A percentile compares a stretch with the other conserved stretches of the same genome.
Evolutionary conservation across 2,797 vertebrate genomes (phyloP).

Genomic region (Hippocampus kuda): DNA sequence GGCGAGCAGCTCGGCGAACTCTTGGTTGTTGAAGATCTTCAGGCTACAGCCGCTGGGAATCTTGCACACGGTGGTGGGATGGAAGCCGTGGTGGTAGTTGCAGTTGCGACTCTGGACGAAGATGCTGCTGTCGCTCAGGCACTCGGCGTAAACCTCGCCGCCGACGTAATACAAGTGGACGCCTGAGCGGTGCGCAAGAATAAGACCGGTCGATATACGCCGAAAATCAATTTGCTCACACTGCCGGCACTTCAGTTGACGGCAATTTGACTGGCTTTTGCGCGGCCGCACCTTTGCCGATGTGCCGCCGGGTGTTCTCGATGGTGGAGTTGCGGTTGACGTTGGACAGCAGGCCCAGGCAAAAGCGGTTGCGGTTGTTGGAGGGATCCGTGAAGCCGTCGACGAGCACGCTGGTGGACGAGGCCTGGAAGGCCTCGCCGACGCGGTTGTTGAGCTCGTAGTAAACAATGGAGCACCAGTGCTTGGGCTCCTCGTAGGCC

Average conservation of each 20-base stretch:
- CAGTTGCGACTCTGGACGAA: slow-evolving; percentile 97
- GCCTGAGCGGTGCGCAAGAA: slow-evolving; percentile 49
- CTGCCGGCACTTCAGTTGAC: slow-evolving; percentile 6
- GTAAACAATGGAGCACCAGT: slow-evolving; percentile 99
- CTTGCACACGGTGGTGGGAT: slow-evolving; percentile 93
- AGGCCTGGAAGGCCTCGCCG: slow-evolving; percentile 93
- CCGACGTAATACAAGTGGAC: slow-evolving; percentile 94
- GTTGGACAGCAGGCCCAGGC: slow-evolving; percentile 93
- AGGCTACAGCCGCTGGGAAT: slow-evolving; percentile 92
- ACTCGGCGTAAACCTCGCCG: slow-evolving; percentile 91
- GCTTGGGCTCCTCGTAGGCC: slow-evolving; percentile 92
- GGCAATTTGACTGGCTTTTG: slow-evolving; percentile 10
- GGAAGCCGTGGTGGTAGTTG: slow-evolving; percentile 95
- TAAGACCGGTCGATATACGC: slow-evolving; percentile 19
- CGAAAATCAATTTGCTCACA: slow-evolving; percentile 23
- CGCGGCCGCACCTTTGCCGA: slow-evolving; percentile 80
- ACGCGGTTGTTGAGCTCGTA: slow-evolving; percentile 98
- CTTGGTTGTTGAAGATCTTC: slow-evolving; percentile 97
- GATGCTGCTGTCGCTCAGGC: slow-evolving; percentile 94
- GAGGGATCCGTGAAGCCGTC: slow-evolving; percentile 99
- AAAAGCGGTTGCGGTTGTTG: slow-evolving; percentile 98
- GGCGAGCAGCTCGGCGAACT: slow-evolving; percentile 88
- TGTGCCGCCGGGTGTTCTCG: slow-evolving; percentile 94
- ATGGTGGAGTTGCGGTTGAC: slow-evolving; percentile 99
- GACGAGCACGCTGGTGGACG: slow-evolving; percentile 91